Base-by-base conservation (phyloP, 2,797 vertebrate species). In the Anabas testudineus region DNA sequence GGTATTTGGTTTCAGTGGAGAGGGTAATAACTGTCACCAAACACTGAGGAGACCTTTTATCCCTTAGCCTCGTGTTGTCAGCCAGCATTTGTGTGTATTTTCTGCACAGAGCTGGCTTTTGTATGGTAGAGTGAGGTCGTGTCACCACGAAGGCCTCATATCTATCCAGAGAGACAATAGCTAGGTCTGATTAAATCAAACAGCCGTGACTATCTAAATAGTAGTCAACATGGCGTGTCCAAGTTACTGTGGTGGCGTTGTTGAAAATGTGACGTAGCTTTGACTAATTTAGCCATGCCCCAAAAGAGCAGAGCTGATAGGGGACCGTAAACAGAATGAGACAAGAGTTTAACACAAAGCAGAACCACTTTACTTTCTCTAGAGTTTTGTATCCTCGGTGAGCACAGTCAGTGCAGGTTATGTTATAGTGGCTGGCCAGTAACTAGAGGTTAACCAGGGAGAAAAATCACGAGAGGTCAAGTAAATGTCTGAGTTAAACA, bases 21-120 rank as follows among this genome's bases (percentile, higher is more conserved):
- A 88, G 86, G 85, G 86, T 92, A 91, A 93, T 92, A 91, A 91
- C 91, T 91, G 90, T 92, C 91, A 91, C 89, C 82, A 91, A 89
- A 90, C 87, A 92, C 90, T 87, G 77, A 89, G 83, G 82, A 89
- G 89, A 87, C 81, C 92, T 92, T 93, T 93, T 90, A 92, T 92
- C 87, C 85, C 55, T 58, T 5, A 7, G 80, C 75, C 86, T 67
- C 51, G 63, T 84, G 85, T 87, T 89, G 82, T 90, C 88, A 78
- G 84, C 87, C 83, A 80, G 80, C 76, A 32, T 76, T 88, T 88
- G 88, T 92, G 86, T 85, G 86, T 81, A 81, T 78, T 59, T 63
- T 67, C 60, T 36, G 80, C 83, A 91, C 86, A 92, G 85, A 91
- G 88, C 83, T 67, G 0, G 74, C 90, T 89, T 91, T 92, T 91